Evolutionary conservation across 2,113 vertebrate genomes (phyloP), one percentile per base, ranked within the genome.

Genomic region (Spea multiplicata): DNA sequence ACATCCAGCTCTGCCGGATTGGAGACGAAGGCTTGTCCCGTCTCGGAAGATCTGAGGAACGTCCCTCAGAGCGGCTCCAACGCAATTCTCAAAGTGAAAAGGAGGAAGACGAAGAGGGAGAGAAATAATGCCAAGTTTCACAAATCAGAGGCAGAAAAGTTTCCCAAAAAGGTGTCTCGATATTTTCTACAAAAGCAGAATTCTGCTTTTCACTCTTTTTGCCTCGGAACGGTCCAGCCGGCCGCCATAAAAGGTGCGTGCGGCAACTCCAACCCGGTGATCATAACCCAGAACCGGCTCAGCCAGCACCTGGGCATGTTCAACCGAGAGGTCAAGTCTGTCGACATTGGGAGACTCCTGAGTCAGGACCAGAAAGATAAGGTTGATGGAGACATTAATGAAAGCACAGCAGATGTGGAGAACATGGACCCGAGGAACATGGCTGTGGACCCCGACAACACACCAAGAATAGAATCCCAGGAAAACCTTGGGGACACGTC

Each of bases 281-380:
- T 93, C 66, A 94, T 94, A 78, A 94, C 93, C 4, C 85, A 90
- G 6, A 83, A 82, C 49, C 92, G 93, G 0, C 86, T 94, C 13
- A 89, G 84, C 3, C 89, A 90, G 14, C 91, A 90, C 77, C 87
- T 86, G 7, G 92, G 93, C 7, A 86, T 93, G 10, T 94, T 94
- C 80, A 93, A 91, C 82, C 87, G 88, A 17, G 88, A 93, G 73
- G 88, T 94, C 67, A 93, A 93, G 75, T 94, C 93, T 0, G 62
- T 91, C 2, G 84, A 93, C 55, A 91, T 94, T 55, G 89, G 90
- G 65, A 89, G 92, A 8, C 48, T 93, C 9, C 74, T 92, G 71
- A 87, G 80, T 64, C 82, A 87, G 9, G 12, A 16, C 3, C 13
- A 3, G 12, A 13, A 50, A 14, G 76, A 17, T 3, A 6, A 47